These are phyloP conservation scores for Erynnis tages DNA, from an alignment of 2,888 invertebrate genomes.

Conservation along the genomic window DNA sequence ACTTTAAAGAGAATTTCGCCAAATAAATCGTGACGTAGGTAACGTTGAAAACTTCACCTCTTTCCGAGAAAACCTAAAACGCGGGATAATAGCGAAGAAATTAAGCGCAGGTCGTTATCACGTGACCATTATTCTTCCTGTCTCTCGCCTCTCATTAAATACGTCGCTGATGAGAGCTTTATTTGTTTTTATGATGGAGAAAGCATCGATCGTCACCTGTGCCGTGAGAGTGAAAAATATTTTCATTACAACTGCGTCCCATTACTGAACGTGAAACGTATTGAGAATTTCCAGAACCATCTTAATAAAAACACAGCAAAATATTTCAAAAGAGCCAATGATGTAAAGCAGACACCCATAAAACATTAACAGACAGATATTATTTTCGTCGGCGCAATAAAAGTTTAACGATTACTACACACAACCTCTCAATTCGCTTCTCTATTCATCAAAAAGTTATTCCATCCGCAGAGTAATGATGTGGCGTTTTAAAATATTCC, in stretches of 20 bases:
- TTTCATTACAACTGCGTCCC: no score
- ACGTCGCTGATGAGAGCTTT: conserved; percentile 5
- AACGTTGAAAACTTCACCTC: neutral
- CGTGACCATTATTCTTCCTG: conserved; percentile 14
- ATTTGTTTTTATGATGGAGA: neutral
- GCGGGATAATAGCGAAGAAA: conserved; percentile 13
- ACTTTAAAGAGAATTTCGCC: no score
- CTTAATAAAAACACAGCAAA: no score
- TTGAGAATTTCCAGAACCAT: no score
- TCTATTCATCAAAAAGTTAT: conserved; percentile 26
- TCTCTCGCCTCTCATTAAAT: conserved; percentile 13
- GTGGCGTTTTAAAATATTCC: conserved; percentile 24
- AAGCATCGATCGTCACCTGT: no score
- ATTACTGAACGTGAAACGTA: no score
- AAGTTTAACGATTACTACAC: conserved; percentile 4
- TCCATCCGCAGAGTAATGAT: conserved; percentile 20
- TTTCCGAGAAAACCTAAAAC: conserved; percentile 3
- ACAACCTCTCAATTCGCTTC: conserved; percentile 8
- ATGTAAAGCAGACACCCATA: no score
- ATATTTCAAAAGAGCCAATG: no score
- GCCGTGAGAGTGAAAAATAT: no score
- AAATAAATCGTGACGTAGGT: no score
- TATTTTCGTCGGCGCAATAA: no score
- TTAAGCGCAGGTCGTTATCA: conserved; percentile 16
- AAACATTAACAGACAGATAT: no score